Conservation (phyloP, 1,140 invertebrate genomes). For the Epicauta chinensis region DNA sequence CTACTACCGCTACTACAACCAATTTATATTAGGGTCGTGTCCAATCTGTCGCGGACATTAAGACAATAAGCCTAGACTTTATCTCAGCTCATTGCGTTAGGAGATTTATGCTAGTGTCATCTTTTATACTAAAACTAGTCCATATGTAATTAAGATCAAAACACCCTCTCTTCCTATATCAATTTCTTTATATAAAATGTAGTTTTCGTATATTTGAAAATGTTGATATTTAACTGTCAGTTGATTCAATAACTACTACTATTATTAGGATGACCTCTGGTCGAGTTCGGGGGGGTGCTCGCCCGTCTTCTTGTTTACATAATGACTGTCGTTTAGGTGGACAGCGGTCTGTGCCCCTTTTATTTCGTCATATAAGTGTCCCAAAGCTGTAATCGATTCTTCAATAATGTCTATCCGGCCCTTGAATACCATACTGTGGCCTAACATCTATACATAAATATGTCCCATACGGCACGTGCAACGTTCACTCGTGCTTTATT, state of each 20-base stretch:
- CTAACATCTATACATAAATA: conserved; percentile 23
- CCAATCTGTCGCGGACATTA: conserved; percentile 28
- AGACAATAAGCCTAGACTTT: conserved; percentile 26
- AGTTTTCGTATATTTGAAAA: too few relatives aligned
- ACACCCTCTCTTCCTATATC: too few relatives aligned
- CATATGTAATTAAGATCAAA: too few relatives aligned
- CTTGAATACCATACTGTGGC: conserved; percentile 14
- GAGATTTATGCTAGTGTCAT: conserved; percentile 18
- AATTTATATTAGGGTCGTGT: conserved; percentile 28
- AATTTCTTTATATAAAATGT: too few relatives aligned
- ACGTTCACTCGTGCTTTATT: conserved; percentile 19
- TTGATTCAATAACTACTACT: conserved; percentile 38
- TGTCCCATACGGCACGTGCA: conserved; percentile 22
- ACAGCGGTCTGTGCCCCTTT: conserved; percentile 29
- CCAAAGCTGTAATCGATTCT: conserved; percentile 27
- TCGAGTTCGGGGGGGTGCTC: conserved; percentile 3
- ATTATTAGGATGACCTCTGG: conserved; percentile 28
- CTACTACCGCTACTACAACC: conserved; percentile 6
- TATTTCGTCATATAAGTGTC: conserved; percentile 30
- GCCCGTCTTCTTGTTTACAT: conserved; percentile 38
- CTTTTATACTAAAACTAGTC: not conserved
- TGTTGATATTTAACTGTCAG: not conserved
- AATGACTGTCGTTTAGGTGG: conserved; percentile 37
- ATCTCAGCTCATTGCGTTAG: conserved; percentile 17
- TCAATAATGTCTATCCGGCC: conserved; percentile 28